Percentiles rank a stretch among this genome's conserved stretches.
These are phyloP conservation scores for Percopsis omiscomaycus DNA, from an alignment of 2,797 vertebrate species.

Conservation along the genomic window DNA sequence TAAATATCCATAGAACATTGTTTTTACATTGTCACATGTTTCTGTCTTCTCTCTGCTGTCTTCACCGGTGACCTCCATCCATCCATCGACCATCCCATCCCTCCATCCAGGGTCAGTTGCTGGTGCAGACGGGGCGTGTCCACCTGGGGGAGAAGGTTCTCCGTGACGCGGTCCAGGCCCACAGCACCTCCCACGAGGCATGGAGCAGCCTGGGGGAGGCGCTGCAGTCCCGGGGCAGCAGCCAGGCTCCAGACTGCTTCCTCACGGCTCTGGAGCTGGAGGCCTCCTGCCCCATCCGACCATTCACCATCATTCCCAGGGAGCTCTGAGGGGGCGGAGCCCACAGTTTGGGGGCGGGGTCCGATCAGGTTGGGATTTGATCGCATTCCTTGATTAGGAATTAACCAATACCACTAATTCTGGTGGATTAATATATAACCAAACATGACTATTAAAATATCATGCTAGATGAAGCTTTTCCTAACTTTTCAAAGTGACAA, in stretches of 20 bases:
- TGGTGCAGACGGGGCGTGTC: constrained; percentile 83
- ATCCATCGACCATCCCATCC: constrained; percentile 43
- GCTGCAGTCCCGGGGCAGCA: constrained; percentile 83
- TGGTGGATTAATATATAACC: not conserved
- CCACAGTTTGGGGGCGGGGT: not conserved
- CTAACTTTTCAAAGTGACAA: no score
- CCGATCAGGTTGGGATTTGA: not conserved
- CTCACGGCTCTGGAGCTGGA: constrained; percentile 92
- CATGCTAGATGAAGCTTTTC: no score
- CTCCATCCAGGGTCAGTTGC: constrained; percentile 81
- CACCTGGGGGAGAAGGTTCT: constrained; percentile 92
- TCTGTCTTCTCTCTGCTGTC: constrained; percentile 1
- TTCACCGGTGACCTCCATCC: not conserved
- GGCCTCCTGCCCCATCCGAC: constrained; percentile 89
- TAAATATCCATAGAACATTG: not conserved
- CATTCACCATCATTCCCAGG: constrained; percentile 91
- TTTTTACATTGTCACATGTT: not conserved
- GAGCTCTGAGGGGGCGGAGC: constrained; percentile 79
- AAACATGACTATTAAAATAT: no score
- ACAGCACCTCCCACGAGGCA: constrained; percentile 88
- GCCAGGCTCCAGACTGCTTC: constrained; percentile 91
- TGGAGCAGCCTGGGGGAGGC: constrained; percentile 94
- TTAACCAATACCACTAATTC: not conserved
- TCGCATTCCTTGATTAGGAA: no score
- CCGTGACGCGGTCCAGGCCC: constrained; percentile 85